Evolutionary conservation across 2,888 invertebrate genomes (phyloP), one percentile per base, ranked within the genome.

Genomic region (Rhingia campestris): DNA sequence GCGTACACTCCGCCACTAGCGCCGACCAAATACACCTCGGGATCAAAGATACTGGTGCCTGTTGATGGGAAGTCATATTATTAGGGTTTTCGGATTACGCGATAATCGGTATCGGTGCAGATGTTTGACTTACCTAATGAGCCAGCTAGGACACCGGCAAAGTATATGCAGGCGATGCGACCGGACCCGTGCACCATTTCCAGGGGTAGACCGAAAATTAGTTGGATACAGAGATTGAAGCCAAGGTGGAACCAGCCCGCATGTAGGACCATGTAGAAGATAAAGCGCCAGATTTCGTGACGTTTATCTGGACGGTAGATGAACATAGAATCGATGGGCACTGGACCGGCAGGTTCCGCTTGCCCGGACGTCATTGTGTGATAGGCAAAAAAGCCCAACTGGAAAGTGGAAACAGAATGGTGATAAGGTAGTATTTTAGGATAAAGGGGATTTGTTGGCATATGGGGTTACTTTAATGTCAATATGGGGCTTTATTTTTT

Each of bases 1-100:
- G 99, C 98, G 92, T 99, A 99, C 67, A 99, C 99, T 5, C 99
- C 99, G 45, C 98, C 99, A 70, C 98, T 98, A 10, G 99, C 98
- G 69, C 99, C 99, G 67, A 98, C 98, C 86, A 99, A 94, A 91
- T 95, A 98, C 76, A 97, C 98, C 91, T 97, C 96, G 67, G 97
- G 96, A 93, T 98, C 98, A 90, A 98, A 96, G 86, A 98, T 97
- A 86, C 97, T 97, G 67, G 98, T 97, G 81, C 97, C 97, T 88
- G 87, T 72, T 82, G 75, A 87, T 94, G 90, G 58, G 93, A 93
- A 87, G 64, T n/a, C 45, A 35, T 43, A 54, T 45, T 49, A 43
- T 63, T 7, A 14, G n/a, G 37, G 12, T 30, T 41, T n/a, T 49
- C 54, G 35, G 9, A 6, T 54, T 61, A 35, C 53, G 54, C 54